A percentile compares a stretch with the other conserved stretches of the same genome.
These are phyloP conservation scores for Heliconius nattereri DNA, from an alignment of 1,140 invertebrate species.

Conservation along the genomic window DNA sequence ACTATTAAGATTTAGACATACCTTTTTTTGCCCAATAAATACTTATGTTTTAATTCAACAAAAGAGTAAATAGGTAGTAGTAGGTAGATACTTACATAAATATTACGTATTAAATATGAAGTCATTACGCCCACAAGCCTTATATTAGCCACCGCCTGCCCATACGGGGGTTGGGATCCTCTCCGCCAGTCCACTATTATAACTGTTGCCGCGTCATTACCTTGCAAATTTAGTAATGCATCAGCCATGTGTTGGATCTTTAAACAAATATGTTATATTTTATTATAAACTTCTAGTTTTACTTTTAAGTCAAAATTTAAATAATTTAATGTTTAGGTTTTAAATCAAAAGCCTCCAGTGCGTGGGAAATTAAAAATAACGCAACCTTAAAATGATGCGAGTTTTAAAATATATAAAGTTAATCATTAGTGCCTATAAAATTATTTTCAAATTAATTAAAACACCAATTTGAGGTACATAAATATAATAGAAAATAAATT, in stretches of 20 bases:
- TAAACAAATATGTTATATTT: background rate
- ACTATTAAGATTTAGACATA: too few relatives aligned
- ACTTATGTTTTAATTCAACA: too few relatives aligned
- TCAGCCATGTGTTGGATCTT: constrained; percentile 82
- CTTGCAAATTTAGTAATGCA: constrained; percentile 84
- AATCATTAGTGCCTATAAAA: too few relatives aligned
- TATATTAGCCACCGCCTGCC: constrained; percentile 95
- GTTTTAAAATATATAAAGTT: too few relatives aligned
- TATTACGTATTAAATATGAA: constrained; percentile 85
- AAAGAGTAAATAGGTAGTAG: too few relatives aligned
- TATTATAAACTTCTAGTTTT: background rate
- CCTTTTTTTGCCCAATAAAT: too few relatives aligned
- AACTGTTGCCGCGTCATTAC: constrained; percentile 86
- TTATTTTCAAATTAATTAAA: too few relatives aligned
- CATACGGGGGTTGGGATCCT: constrained; percentile 92
- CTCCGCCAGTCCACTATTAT: constrained; percentile 92
- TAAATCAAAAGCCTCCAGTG: too few relatives aligned
- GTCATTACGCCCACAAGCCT: constrained; percentile 91
- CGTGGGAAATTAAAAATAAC: too few relatives aligned
- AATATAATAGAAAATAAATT: background rate
- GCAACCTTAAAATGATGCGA: too few relatives aligned
- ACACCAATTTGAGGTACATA: background rate
- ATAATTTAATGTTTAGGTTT: too few relatives aligned
- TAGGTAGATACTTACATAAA: constrained; percentile 78
- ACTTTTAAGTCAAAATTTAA: background rate